Evolutionary conservation across 2,888 invertebrate species (phyloP).

Genomic region (Hyposoter didymator): DNA sequence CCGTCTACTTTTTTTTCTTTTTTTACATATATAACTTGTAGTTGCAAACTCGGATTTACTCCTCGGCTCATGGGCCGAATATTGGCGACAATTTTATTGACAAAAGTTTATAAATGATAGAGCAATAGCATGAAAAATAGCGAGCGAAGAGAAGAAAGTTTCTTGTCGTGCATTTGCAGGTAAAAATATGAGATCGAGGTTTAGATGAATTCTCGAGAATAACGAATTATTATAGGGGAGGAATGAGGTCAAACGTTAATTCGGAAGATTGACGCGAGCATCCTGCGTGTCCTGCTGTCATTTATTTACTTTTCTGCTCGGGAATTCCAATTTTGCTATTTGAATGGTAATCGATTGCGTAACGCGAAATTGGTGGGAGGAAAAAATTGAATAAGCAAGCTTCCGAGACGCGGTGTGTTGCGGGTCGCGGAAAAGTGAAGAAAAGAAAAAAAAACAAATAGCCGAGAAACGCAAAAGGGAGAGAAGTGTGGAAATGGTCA

Average conservation of each 20-base stretch:
- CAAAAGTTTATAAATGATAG: too few species aligned
- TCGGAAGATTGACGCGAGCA: background rate
- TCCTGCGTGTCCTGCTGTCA: background rate
- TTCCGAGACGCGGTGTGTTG: background rate
- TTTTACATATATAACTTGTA: background rate
- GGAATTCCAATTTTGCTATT: background rate
- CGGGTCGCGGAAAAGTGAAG: conserved; percentile 29
- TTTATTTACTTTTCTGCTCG: background rate
- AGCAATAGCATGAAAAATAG: too few species aligned
- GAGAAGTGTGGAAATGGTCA: conserved; percentile 45
- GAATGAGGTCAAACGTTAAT: conserved; percentile 23
- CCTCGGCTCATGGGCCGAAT: too few species aligned
- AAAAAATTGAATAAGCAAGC: background rate
- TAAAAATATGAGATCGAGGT: background rate
- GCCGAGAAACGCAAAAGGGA: background rate
- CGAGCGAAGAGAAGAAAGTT: background rate
- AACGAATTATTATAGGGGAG: background rate
- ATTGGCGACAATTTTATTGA: too few species aligned
- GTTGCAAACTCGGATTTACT: too few species aligned
- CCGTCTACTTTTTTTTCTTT: background rate
- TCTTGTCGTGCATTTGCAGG: background rate
- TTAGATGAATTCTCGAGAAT: background rate
- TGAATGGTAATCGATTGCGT: conserved; percentile 26
- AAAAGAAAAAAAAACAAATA: background rate
- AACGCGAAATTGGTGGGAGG: conserved; percentile 16